Base-by-base conservation (phyloP, 2,113 vertebrate species). In the Collichthys lucidus region DNA sequence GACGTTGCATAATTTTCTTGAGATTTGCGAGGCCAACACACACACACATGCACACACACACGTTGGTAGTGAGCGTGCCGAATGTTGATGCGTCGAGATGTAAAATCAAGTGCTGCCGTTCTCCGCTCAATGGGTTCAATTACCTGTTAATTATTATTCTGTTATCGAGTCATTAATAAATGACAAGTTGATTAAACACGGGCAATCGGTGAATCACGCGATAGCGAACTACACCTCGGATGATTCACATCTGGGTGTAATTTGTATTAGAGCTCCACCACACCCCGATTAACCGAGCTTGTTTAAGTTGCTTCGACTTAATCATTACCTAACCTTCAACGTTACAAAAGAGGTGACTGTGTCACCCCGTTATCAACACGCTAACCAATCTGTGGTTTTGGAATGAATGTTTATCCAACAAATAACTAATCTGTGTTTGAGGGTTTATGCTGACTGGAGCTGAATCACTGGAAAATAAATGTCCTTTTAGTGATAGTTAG, bases 241-340 rank as follows among this genome's bases (percentile, higher is more conserved):
- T 84, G 56, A 84, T 52, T 81, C 71, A 76, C 11, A 50, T 29
- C 42, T 15, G 11, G 59, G 6, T 42, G 72, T 42, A 44, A 47
- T 57, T 66, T 79, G 61, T 59, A 19, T 62, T 68, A 71, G 59
- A 64, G 56, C 15, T 77, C 20, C 19, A 40, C 67, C 80, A 40
- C 79, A 59, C 75, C 80, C 72, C 74, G 72, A 82, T 80, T 73
- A 66, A 35, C 70, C 49, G 29, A n/a, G 77, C 3, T 55, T 26
- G 19, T 49, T 80, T 47, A 63, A 83, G 47, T 26, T 35, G 40
- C 44, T 49, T 62, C 12, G 26, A 62, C 63, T 68, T 82, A 86
- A 88, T 86, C 57, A 85, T 89, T 80, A 83, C 50, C 66, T 57
- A 61, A 60, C 7, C 10, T 47, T 70, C n/a, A 53, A 29, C 68